phyloP scores from a whole-genome alignment of 2,113 vertebrate genomes.

The Taxidea taxus region DNA sequence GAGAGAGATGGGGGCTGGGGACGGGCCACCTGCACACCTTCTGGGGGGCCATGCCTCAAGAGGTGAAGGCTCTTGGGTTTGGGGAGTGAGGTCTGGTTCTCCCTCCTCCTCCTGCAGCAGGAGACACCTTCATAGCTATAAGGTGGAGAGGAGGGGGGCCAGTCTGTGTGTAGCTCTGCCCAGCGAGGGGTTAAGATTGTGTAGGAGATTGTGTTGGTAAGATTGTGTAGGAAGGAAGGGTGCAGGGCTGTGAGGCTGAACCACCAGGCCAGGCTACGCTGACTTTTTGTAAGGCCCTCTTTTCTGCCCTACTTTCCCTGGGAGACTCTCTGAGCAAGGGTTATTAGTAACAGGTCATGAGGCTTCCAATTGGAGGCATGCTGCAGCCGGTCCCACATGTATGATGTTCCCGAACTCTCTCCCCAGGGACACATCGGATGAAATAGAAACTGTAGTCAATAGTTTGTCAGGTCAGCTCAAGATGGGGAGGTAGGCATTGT shows the following conservation, averaged over 20 bases:
- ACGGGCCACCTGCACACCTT: no score
- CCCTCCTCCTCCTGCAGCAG: background rate
- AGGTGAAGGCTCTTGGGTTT: background rate
- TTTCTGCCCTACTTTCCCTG: background rate
- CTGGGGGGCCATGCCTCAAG: accelerated
- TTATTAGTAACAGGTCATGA: background rate
- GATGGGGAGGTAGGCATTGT: background rate
- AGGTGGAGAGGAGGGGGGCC: background rate
- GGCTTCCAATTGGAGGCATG: background rate
- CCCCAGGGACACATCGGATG: background rate
- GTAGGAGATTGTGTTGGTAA: no score
- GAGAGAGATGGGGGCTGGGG: background rate
- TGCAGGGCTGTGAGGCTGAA: background rate
- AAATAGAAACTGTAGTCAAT: background rate
- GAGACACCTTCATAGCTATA: background rate
- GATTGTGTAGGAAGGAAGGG: background rate
- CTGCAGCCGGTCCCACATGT: background rate
- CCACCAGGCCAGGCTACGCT: background rate
- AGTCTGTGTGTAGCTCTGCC: background rate
- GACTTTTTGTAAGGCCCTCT: background rate
- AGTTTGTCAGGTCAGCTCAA: background rate
- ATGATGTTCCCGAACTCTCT: background rate
- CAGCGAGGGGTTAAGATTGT: no score
- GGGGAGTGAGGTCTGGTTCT: background rate
- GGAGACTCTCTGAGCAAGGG: background rate